Evolutionary conservation across 2,888 invertebrate genomes (phyloP).

Genomic region (Leptura quadrifasciata): DNA sequence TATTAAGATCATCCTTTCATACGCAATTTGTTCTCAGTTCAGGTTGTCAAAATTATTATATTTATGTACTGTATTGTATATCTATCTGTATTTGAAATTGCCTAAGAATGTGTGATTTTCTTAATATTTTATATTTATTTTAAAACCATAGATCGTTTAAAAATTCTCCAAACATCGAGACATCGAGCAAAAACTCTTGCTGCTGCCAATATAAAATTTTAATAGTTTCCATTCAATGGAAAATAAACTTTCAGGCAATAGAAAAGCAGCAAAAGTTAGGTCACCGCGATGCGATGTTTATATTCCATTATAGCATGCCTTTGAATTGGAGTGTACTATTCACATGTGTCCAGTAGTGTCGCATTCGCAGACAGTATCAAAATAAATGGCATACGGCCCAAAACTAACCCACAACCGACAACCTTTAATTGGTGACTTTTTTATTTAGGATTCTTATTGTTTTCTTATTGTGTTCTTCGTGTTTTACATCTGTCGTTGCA

Average conservation of each 20-base stretch:
- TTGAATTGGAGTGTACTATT: constrained; percentile 22
- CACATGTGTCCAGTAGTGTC: constrained; percentile 24
- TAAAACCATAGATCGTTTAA: too few relatives aligned
- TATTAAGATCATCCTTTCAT: too few relatives aligned
- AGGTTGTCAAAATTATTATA: too few relatives aligned
- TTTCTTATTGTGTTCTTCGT: constrained; percentile 23
- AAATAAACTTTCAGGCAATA: not conserved
- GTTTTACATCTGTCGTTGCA: constrained; percentile 40
- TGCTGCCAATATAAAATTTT: too few relatives aligned
- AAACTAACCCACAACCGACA: constrained; percentile 29
- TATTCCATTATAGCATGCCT: not conserved
- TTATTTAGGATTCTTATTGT: constrained; percentile 33
- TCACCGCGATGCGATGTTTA: not conserved
- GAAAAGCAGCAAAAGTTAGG: not conserved
- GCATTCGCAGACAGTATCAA: constrained; percentile 40
- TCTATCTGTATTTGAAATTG: too few relatives aligned
- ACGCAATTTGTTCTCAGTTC: too few relatives aligned
- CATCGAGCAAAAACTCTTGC: too few relatives aligned
- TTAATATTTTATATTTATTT: too few relatives aligned
- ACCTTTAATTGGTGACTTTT: constrained; percentile 34
- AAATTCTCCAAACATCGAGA: too few relatives aligned
- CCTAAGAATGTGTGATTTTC: too few relatives aligned
- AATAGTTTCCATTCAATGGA: not conserved
- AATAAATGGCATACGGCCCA: constrained; percentile 44
- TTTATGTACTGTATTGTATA: too few relatives aligned